A percentile compares a stretch with the other conserved stretches of the same genome.
Evolutionary conservation across 1,140 invertebrate genomes (phyloP).

Genomic region (Aphaenogaster ashmeadi): DNA sequence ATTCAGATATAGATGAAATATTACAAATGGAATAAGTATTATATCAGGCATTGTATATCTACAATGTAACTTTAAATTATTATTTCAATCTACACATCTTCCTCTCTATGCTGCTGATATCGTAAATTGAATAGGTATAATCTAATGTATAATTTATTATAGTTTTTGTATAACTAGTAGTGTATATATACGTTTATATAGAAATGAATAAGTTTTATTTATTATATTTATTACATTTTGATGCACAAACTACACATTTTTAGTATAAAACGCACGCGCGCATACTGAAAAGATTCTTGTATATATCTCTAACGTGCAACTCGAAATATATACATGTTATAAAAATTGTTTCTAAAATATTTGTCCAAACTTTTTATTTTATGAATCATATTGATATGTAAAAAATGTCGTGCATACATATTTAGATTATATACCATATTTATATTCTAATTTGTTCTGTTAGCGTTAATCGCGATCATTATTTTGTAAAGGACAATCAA

Average conservation of each 20-base stretch:
- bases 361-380: not conserved
- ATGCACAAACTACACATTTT: constrained; percentile 20
- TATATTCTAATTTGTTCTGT: not conserved
- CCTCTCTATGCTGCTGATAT: not conserved
- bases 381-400: not conserved
- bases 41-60: not conserved
- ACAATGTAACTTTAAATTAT: constrained; percentile 15
- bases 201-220: not conserved
- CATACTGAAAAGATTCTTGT: not conserved
- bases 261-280: not conserved
- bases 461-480: not conserved
- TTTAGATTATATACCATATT: not conserved
- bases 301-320: not conserved
- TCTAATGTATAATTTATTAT: constrained; percentile 18
- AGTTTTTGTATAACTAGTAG: constrained; percentile 10
- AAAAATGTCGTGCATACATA: not conserved
- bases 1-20: constrained; percentile 82
- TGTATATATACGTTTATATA: not conserved
- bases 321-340: not conserved
- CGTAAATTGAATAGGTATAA: not conserved
- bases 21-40: constrained; percentile 75
- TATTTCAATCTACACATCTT: not conserved
- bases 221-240: not conserved
- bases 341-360: not conserved
- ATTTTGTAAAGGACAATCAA: not conserved